Percentiles rank a stretch among this genome's conserved stretches.
phyloP scores from a whole-genome alignment of 1,140 invertebrate species.

The Tribolium castaneum region DNA sequence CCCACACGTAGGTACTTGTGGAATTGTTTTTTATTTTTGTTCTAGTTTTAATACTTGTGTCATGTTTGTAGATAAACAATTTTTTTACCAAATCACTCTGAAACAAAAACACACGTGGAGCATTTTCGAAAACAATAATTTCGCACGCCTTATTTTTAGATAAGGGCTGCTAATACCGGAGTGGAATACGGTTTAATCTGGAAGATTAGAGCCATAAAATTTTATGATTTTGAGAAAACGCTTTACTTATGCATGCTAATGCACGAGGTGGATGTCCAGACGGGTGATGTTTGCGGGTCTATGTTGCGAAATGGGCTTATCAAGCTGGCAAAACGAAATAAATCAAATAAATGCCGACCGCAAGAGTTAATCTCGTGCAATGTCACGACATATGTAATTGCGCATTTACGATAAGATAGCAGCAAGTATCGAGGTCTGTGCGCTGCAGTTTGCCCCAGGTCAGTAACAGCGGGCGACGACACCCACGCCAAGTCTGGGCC shows the following conservation, averaged over 20 bases:
- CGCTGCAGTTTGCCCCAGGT: slow-evolving; percentile 50
- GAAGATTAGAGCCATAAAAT: background rate
- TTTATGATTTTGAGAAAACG: background rate
- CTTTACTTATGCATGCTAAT: background rate
- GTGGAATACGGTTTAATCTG: background rate
- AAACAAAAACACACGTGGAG: background rate
- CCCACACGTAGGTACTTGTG: too few relatives aligned
- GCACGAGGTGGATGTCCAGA: too few relatives aligned
- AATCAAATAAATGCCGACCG: slow-evolving; percentile 11
- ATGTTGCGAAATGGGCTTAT: background rate
- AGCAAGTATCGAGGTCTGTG: slow-evolving; percentile 47
- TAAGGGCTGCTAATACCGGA: background rate
- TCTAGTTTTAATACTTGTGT: too few relatives aligned
- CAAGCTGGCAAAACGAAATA: background rate
- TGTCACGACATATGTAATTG: slow-evolving; percentile 57
- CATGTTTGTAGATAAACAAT: background rate
- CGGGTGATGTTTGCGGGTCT: background rate
- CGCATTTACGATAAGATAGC: slow-evolving; percentile 54
- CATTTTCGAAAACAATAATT: background rate
- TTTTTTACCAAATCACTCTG: background rate
- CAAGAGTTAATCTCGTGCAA: slow-evolving; percentile 44
- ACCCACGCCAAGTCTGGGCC: slow-evolving; percentile 48
- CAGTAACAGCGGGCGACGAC: slow-evolving; percentile 51
- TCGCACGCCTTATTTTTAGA: too few relatives aligned
- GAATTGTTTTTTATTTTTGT: too few relatives aligned